Evolutionary conservation across 2,113 vertebrate species (phyloP), one percentile per base, ranked within the genome.

Genomic region (Phalacrocorax brasilianus): DNA sequence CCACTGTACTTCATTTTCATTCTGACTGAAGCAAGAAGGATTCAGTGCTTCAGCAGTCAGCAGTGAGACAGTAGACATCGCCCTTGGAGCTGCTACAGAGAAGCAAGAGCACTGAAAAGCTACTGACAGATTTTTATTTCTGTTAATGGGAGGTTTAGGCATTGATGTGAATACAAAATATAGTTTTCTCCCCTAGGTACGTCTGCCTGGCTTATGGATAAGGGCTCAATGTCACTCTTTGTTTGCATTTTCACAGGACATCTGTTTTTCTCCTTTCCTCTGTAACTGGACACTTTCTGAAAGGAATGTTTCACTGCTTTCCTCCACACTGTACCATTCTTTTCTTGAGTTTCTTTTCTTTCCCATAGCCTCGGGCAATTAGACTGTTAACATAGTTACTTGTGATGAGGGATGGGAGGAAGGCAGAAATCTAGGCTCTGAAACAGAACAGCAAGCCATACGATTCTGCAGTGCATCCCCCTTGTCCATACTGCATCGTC

Each of bases 161-260:
- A 42, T 50, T 47, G 66, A 12, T 74, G 66, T 53, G 49, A 73
- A 44, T 63, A 70, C 44, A 53, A 44, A 88, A 13, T 22, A 8
- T 12, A 0, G 11, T 8, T 53, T 38, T 16, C 32, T 27, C 44
- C 6, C 0, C 33, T 9, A 19, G 40, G 23, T 33, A 6, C 4
- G 0, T 3, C 38, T 78, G 65, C 52, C 66, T 28, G 55, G 22
- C 59, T 88, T 55, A 18, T 18, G 32, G 6, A 0, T 24, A 44
- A 23, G 71, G 53, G 13, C 85, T 73, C 52, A 6, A 2, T 23
- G 55, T 38, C 74, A 5, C 22, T 63, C 28, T 22, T 28, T 28
- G 17, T 65, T 33, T n/a, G 56, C 12, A 2, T 40, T 63, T 40
- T 32, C 65, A 45, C 40, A 20, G 59, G 47, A 23, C 16, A 1